A percentile compares a stretch with the other conserved stretches of the same genome.
Conservation (phyloP, 2,888 invertebrate species). For the Lasiommata megera region DNA sequence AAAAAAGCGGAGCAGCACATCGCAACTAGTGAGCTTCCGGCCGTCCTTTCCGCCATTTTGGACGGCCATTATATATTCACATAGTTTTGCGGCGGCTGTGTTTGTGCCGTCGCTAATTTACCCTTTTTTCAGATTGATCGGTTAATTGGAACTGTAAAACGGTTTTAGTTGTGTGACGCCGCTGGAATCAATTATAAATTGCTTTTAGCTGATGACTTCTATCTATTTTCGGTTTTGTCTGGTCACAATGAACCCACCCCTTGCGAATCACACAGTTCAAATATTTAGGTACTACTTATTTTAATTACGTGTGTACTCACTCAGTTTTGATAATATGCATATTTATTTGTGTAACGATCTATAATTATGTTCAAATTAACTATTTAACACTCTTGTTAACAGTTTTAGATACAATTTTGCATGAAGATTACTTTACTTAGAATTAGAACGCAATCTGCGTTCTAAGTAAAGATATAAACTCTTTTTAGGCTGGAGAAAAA, state of each 20-base stretch:
- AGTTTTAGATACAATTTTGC: no score
- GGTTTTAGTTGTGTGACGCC: slow-evolving; percentile 26
- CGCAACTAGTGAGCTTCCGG: slow-evolving; percentile 15
- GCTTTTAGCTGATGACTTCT: slow-evolving; percentile 14
- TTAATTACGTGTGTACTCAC: no score
- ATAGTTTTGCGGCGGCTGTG: slow-evolving; percentile 37
- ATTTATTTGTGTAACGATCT: no score
- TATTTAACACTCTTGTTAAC: no score
- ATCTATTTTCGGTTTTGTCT: slow-evolving; percentile 11
- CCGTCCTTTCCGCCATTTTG: slow-evolving; percentile 42
- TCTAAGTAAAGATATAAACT: no score
- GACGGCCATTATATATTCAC: slow-evolving; percentile 45
- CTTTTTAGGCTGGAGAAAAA: no score
- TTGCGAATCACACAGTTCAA: background rate
- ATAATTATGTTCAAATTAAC: no score
- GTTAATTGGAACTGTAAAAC: slow-evolving; percentile 34
- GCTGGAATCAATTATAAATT: slow-evolving; percentile 16
- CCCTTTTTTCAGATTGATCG: slow-evolving; percentile 38
- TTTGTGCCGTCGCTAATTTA: slow-evolving; percentile 38
- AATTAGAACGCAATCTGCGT: no score
- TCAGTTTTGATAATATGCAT: no score
- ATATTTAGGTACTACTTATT: no score
- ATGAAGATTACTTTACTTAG: no score
- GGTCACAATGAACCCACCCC: background rate
- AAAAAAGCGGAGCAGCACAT: background rate